Conservation (phyloP, 2,888 invertebrate species). For the Omphaloscelis lunosa region DNA sequence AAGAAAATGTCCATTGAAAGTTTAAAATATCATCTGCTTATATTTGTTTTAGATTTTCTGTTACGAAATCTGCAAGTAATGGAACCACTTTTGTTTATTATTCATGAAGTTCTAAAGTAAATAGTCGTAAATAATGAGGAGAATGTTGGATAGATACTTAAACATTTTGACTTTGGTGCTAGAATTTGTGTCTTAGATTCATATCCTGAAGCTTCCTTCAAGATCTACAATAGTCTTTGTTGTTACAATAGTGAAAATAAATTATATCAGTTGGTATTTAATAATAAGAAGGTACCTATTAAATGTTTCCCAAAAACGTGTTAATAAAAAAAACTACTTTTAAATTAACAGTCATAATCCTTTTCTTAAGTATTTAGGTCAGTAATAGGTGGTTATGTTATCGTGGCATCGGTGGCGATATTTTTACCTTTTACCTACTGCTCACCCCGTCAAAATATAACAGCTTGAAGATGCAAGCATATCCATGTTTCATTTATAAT, state of each 20-base stretch:
- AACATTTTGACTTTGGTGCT: neutral
- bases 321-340: no score
- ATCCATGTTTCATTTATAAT: neutral
- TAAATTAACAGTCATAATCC: no score
- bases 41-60: slow-evolving; percentile 47
- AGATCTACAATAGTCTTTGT: neutral
- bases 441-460: slow-evolving; percentile 2
- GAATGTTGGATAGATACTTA: neutral
- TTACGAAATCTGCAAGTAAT: slow-evolving; percentile 48
- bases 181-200: neutral
- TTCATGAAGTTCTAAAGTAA: slow-evolving; percentile 37
- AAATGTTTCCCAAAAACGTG: neutral
- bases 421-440: slow-evolving; percentile 4
- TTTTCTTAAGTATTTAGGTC: neutral
- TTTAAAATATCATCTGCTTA: slow-evolving; percentile 47
- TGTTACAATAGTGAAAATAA: neutral
- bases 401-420: neutral
- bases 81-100: slow-evolving; percentile 34
- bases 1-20: slow-evolving; percentile 27
- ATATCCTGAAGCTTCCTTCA: neutral
- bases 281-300: neutral
- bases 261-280: neutral
- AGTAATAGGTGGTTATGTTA: neutral
- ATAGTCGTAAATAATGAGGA: slow-evolving; percentile 19
- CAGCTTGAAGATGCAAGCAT: slow-evolving; percentile 12